These are phyloP conservation scores for Anhinga rufa DNA, from an alignment of 2,113 vertebrate genomes.

Conservation along the genomic window DNA sequence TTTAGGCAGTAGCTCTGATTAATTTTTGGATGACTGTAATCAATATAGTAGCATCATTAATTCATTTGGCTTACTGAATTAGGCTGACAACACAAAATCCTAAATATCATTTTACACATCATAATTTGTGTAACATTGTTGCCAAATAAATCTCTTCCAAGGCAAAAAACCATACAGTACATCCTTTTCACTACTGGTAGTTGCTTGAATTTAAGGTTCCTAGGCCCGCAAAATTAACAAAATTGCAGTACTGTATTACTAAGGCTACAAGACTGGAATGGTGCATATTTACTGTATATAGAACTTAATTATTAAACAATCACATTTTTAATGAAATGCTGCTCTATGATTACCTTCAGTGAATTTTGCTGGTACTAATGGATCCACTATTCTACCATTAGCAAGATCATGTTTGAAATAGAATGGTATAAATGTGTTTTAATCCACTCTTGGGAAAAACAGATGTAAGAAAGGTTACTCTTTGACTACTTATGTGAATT, in stretches of 20 bases:
- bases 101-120: not conserved
- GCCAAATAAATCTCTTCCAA: not conserved
- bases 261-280: not conserved
- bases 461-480: not conserved
- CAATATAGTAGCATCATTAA: not conserved
- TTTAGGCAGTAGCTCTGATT: not conserved
- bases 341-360: not conserved
- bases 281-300: not conserved
- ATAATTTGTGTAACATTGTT: not conserved
- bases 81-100: not conserved
- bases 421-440: conserved; percentile 46
- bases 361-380: conserved; percentile 48
- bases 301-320: conserved; percentile 57
- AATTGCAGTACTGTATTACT: not conserved
- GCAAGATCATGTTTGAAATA: conserved; percentile 25
- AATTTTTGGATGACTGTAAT: not conserved
- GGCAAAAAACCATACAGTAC: not conserved
- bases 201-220: not conserved
- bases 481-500: conserved; percentile 19
- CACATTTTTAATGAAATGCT: conserved; percentile 44
- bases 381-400: conserved; percentile 35
- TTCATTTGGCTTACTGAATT: not conserved
- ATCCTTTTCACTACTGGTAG: not conserved
- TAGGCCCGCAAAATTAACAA: conserved; percentile 14
- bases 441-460: conserved; percentile 39